Base-by-base conservation (phyloP, 2,113 vertebrate genomes). In the Gymnocephalus cernua region DNA sequence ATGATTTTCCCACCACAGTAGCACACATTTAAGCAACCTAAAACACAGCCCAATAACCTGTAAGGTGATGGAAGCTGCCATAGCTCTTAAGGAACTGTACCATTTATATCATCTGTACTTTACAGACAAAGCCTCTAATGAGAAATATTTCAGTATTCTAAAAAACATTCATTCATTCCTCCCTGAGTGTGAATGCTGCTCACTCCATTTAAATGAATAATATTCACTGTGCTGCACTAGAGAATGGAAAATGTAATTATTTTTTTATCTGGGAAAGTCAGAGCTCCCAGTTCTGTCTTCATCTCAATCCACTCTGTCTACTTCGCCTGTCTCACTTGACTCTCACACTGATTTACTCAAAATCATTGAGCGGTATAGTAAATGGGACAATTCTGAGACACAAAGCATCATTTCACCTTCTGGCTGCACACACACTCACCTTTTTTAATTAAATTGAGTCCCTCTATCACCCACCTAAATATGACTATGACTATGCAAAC, bases 191-290 rank as follows among this genome's bases (percentile, higher is more conserved):
- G 54, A 82, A 65, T 53, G 70, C 51, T 54, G 53, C 73, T 86
- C 82, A 83, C 54, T 83, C 77, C 75, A 85, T 88, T 88, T 71
- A 70, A 80, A 91, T 87, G 77, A 91, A 62, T 87, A 77, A 84
- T 80, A 89, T 89, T 75, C 72, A 86, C 72, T 84, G 82, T 79
- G 73, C 86, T 78, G 81, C 84, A 83, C 80, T 66, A 56, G 80
- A 75, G 85, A 82, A 88, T 32, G 77, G 80, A 77, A 90, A 88
- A 92, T 94, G 80, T 50, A 92, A 92, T 94, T 86, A 93, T 61
- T 66, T 65, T 83, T 77, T 93, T 91, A 90, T 91, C 86, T 87
- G 68, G 66, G 65, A 91, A 59, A 70, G 50, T 89, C 85, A 82
- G 72, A 68, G 78, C 69, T 86, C 76, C 73, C 65, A 71, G 54